phyloP scores from a whole-genome alignment of 2,797 vertebrate species.

The Neosalanx taihuensis region DNA sequence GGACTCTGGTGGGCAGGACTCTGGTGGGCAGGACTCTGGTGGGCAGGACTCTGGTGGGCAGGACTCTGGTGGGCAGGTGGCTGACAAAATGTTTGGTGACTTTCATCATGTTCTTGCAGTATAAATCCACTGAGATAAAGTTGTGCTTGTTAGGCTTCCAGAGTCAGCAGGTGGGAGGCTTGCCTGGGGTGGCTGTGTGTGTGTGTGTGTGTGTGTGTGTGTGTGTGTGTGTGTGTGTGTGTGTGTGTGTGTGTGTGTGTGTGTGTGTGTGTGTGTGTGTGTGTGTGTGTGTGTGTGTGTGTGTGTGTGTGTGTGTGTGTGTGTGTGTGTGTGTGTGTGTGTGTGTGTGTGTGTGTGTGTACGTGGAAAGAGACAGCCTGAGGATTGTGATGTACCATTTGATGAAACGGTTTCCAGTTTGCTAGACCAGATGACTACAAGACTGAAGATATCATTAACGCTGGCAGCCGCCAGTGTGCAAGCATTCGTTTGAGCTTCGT shows the following conservation, averaged over 20 bases:
- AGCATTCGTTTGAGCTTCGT: neutral
- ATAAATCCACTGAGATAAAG: neutral
- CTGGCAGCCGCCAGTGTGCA: neutral
- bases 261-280: constrained; percentile 16
- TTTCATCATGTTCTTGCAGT: neutral
- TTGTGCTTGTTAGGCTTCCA: constrained; percentile 27
- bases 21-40: no score
- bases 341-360: constrained; percentile 15
- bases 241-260: constrained; percentile 24
- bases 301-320: constrained; percentile 14
- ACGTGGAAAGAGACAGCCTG: neutral
- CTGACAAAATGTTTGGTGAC: neutral
- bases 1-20: no score
- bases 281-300: constrained; percentile 17
- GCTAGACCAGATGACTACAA: neutral
- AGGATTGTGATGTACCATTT: neutral
- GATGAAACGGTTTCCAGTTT: neutral
- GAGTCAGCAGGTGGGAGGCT: constrained; percentile 29
- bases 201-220: constrained; percentile 9
- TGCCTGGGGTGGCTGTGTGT: constrained; percentile 17
- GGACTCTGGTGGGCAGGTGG: neutral
- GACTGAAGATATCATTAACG: neutral
- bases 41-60: no score
- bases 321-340: constrained; percentile 11
- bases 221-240: constrained; percentile 13